phyloP scores from a whole-genome alignment of 2,113 vertebrate species.

The Blennius ocellaris region DNA sequence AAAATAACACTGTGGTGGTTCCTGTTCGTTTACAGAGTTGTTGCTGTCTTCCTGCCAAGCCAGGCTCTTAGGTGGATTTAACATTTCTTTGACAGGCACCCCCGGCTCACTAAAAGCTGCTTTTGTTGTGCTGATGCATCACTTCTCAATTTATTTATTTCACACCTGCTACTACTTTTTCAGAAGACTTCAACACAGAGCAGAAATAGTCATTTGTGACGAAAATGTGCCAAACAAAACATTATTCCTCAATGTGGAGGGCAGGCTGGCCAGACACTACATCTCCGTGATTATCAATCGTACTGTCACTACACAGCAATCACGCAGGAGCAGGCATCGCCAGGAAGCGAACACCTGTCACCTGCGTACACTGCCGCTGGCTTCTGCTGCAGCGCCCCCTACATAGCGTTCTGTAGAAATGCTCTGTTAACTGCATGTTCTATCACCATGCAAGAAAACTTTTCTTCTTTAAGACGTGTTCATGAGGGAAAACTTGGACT shows the following conservation, averaged over 20 bases:
- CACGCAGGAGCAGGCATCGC: too few relatives aligned
- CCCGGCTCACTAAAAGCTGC: constrained; percentile 20
- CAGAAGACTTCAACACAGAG: background rate
- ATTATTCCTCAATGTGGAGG: background rate
- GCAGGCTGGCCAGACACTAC: too few relatives aligned
- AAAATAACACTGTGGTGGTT: constrained; percentile 22
- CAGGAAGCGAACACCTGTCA: too few relatives aligned
- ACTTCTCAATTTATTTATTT: constrained; percentile 4
- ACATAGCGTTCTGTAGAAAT: too few relatives aligned
- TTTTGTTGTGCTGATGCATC: constrained; percentile 27
- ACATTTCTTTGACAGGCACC: constrained; percentile 14
- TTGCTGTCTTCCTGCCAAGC: constrained; percentile 12
- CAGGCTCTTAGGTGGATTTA: constrained; percentile 12
- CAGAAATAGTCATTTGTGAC: background rate
- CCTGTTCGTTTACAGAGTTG: background rate
- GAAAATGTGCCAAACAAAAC: background rate
- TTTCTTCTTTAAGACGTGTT: too few relatives aligned
- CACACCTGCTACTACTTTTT: constrained; percentile 6
- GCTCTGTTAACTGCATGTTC: too few relatives aligned
- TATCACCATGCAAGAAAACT: too few relatives aligned
- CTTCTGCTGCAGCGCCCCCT: too few relatives aligned
- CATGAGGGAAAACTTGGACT: too few relatives aligned
- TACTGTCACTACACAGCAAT: too few relatives aligned
- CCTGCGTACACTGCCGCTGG: too few relatives aligned
- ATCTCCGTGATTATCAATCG: too few relatives aligned